These are phyloP conservation scores for Chaenodraco wilsoni DNA, from an alignment of 2,797 vertebrate species.

Conservation along the genomic window DNA sequence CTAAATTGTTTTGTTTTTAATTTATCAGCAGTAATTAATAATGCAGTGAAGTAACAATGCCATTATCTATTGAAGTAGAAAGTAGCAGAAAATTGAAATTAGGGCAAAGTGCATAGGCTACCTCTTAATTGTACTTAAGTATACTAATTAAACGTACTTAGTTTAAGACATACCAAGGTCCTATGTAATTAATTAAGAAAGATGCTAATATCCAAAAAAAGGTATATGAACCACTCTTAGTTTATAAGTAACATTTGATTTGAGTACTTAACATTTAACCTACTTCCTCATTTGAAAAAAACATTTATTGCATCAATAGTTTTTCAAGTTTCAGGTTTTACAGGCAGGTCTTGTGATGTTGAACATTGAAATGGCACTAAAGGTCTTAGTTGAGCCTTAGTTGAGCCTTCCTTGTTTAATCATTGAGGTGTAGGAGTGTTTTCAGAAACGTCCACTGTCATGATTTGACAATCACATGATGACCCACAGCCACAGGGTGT, in stretches of 20 bases:
- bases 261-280: not conserved
- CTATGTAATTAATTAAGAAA: not conserved
- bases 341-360: slow-evolving; percentile 29
- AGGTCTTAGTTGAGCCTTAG: too few relatives aligned
- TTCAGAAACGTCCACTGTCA: not conserved
- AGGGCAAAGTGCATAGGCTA: not conserved
- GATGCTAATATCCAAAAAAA: not conserved
- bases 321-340: slow-evolving; percentile 8
- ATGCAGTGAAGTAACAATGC: not conserved
- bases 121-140: not conserved
- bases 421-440: not conserved
- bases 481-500: not conserved
- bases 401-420: not conserved
- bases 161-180: too few relatives aligned
- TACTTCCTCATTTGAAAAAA: not conserved
- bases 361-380: slow-evolving; percentile 10
- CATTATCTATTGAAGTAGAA: not conserved
- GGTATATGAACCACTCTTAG: not conserved
- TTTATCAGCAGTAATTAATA: not conserved
- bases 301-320: not conserved
- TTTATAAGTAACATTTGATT: not conserved
- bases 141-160: too few relatives aligned
- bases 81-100: not conserved
- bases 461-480: slow-evolving; percentile 1
- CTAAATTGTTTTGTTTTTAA: too few relatives aligned